Base-by-base conservation (phyloP, 2,888 invertebrate genomes). In the Bugula neritina region DNA sequence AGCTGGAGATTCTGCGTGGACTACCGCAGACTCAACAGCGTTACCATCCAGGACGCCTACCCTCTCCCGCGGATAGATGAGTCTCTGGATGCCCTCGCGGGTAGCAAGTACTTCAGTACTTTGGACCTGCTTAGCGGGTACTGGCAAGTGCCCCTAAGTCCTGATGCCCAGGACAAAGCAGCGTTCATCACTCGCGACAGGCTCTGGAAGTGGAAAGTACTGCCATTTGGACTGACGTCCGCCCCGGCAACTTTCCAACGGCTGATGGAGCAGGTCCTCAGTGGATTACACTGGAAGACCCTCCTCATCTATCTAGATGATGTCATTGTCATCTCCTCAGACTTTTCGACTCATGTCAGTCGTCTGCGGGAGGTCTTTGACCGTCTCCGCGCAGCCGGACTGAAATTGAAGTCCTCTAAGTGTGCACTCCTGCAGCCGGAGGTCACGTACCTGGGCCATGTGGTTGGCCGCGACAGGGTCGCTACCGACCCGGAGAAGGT, bases 351-450 rank as follows among this genome's bases (percentile, higher is more conserved):
- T n/a, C 73, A 73, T 21, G n/a, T 71, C 3, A 27, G 27, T 1
- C 31, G 74, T 54, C 71, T 78, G 0, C 10, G 58, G 34, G 25
- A 29, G n/a, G 75, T 77, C 13, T 73, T 77, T 27, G 35, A 70
- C n/a, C 63, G 74, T 23, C 72, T 77, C 17, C 31, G 73, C 21
- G 35, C 63, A 13, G 75, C 74, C 52, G 74, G 74, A n/a, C 71
- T 79, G 34, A 76, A 73, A 52, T 35, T 79, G 10, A 75, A 77
- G 63, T 73, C 75, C 1, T 73, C 63, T 25, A 79, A 79, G 72
- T 77, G 77, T 72, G n/a, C 25, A 21, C 74, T 75, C 10, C n/a
- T 57, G 54, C 55, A 35, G 31, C n/a, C 35, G 3, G 31, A 29
- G 35, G 35, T 72, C 5, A 72, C 29, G 10, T 72, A 54, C 52